These are phyloP conservation scores for Nycticryphes semicollaris DNA, from an alignment of 2,113 vertebrate species.

Conservation along the genomic window DNA sequence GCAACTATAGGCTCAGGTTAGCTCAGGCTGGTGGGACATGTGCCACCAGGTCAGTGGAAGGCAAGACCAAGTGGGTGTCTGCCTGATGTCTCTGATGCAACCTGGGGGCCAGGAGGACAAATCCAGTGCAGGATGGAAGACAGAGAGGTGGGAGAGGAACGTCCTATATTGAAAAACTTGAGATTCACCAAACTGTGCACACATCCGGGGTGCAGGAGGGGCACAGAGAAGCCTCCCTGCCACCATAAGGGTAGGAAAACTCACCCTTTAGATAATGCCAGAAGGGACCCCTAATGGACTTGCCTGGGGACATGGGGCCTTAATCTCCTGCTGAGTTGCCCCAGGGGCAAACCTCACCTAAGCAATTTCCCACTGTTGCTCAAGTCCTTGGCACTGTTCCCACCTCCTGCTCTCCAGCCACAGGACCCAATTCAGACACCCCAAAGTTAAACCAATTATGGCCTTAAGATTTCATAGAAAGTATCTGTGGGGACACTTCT, in stretches of 20 bases:
- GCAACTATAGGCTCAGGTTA: too few species aligned
- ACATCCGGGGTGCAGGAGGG: not conserved
- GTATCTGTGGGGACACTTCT: not conserved
- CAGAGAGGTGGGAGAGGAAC: not conserved
- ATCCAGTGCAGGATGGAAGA: not conserved
- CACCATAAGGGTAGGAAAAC: not conserved
- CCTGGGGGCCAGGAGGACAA: not conserved
- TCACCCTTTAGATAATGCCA: not conserved
- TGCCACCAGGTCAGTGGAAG: not conserved
- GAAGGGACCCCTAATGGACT: not conserved
- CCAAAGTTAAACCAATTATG: not conserved
- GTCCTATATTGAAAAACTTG: not conserved
- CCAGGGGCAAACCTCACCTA: not conserved
- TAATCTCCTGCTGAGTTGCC: not conserved
- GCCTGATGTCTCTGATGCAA: not conserved
- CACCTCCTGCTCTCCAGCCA: not conserved
- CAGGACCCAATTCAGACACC: accelerated
- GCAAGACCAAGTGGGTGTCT: not conserved
- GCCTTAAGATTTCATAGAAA: not conserved
- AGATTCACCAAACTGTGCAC: accelerated
- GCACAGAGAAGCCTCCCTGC: not conserved
- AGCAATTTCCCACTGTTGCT: not conserved
- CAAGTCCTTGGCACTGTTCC: accelerated
- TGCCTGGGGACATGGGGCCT: not conserved
- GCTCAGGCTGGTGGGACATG: not conserved